Conservation (phyloP, 2,797 vertebrate species). For the Pterois miles region DNA sequence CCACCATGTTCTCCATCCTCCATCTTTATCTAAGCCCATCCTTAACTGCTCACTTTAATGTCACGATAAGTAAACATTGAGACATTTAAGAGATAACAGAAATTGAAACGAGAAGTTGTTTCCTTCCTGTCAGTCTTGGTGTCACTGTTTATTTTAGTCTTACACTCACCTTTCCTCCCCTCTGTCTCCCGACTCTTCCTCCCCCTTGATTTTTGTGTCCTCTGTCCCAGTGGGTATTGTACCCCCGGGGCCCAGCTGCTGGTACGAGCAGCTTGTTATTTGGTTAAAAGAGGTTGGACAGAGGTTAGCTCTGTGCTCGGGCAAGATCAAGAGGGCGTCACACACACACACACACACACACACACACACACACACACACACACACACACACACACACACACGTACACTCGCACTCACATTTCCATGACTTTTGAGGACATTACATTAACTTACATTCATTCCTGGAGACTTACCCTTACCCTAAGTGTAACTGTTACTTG, state of each 20-base stretch:
- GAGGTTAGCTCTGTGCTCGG: slow-evolving; percentile 20
- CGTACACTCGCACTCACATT: too few relatives aligned
- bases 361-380: background rate
- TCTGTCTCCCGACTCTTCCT: background rate
- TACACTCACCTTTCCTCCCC: background rate
- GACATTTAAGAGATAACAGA: background rate
- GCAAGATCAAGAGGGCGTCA: slow-evolving; percentile 5
- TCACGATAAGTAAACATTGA: background rate
- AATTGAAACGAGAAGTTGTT: background rate
- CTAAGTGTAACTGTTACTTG: too few relatives aligned
- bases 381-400: too few relatives aligned
- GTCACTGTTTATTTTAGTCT: background rate
- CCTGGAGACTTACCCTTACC: too few relatives aligned
- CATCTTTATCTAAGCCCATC: background rate
- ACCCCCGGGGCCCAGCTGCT: slow-evolving; percentile 25
- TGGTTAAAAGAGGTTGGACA: slow-evolving; percentile 17
- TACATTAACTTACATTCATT: too few relatives aligned
- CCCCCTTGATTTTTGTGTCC: background rate
- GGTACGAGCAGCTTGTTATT: slow-evolving; percentile 26
- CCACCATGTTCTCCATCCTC: background rate
- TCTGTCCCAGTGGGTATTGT: background rate
- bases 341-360: background rate
- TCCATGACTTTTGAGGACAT: too few relatives aligned
- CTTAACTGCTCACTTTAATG: background rate
- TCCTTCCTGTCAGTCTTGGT: background rate